phyloP scores from a whole-genome alignment of 2,888 invertebrate species.

The Napeogenes inachia region DNA sequence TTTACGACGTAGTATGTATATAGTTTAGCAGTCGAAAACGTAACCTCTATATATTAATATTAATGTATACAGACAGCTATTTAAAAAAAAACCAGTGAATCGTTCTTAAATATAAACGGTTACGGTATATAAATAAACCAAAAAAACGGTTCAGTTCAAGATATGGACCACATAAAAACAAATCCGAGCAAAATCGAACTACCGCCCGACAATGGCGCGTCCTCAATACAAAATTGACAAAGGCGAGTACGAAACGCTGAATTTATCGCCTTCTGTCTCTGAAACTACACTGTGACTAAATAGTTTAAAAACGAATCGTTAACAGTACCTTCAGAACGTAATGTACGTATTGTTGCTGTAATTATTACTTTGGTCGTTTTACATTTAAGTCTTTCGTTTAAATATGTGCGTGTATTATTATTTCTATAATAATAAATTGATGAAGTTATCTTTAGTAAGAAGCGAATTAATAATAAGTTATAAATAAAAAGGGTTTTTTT shows the following conservation, averaged over 20 bases:
- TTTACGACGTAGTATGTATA: too few relatives aligned
- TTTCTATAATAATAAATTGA: too few relatives aligned
- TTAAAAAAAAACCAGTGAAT: too few relatives aligned
- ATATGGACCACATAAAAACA: constrained; percentile 39
- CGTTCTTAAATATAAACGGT: not conserved
- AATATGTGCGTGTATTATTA: not conserved
- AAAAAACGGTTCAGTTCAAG: not conserved
- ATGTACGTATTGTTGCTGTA: constrained; percentile 1
- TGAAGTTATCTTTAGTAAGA: too few relatives aligned
- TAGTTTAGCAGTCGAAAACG: too few relatives aligned
- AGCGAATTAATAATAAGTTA: too few relatives aligned
- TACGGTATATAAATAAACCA: too few relatives aligned
- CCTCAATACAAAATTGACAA: constrained; percentile 75
- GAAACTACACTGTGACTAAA: constrained; percentile 61
- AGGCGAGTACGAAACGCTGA: constrained; percentile 56
- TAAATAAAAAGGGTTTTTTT: too few relatives aligned
- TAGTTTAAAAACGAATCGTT: constrained; percentile 44
- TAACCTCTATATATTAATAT: too few relatives aligned
- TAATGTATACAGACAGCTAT: too few relatives aligned
- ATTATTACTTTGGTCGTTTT: constrained; percentile 11
- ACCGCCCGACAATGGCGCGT: constrained; percentile 64
- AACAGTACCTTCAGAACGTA: constrained; percentile 24
- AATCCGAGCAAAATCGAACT: constrained; percentile 75
- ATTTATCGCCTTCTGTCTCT: constrained; percentile 74
- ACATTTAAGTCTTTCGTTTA: not conserved